These are phyloP conservation scores for Zaprionus gabonicus DNA, from an alignment of 1,140 invertebrate species.

Conservation along the genomic window DNA sequence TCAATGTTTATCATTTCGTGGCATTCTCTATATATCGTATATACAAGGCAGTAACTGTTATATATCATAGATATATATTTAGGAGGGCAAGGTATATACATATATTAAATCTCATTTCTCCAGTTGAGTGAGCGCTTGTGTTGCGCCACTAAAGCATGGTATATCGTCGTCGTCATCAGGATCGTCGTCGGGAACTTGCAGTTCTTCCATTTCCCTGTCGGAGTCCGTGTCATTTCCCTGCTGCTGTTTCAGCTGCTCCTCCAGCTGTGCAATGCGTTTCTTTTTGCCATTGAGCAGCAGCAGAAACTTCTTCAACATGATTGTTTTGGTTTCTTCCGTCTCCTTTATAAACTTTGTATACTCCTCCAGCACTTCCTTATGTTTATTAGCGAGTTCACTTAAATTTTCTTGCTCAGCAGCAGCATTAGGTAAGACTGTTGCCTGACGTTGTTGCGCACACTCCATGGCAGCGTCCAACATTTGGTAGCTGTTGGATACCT, in stretches of 20 bases:
- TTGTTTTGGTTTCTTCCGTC: conserved; percentile 27
- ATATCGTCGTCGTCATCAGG: background rate
- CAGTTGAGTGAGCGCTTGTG: conserved; percentile 48
- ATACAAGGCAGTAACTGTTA: background rate
- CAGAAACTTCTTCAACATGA: conserved; percentile 56
- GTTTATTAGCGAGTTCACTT: background rate
- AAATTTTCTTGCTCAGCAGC: background rate
- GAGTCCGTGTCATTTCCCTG: background rate
- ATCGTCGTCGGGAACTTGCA: background rate
- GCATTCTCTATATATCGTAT: background rate
- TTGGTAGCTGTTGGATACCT: conserved; percentile 47
- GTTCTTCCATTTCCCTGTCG: conserved; percentile 16
- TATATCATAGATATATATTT: background rate
- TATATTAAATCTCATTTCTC: conserved; percentile 14
- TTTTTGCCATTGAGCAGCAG: conserved; percentile 64
- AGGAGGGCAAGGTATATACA: no score
- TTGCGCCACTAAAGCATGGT: conserved; percentile 28
- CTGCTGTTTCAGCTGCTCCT: conserved; percentile 34
- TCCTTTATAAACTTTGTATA: conserved; percentile 56
- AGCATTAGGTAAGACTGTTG: background rate
- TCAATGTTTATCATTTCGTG: background rate
- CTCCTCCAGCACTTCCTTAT: conserved; percentile 27
- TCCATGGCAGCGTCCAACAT: conserved; percentile 62
- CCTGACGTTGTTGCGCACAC: background rate
- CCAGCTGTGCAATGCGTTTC: conserved; percentile 49